These are phyloP conservation scores for Peromyscus maniculatus DNA, from an alignment of 2,113 vertebrate species.

Conservation along the genomic window DNA sequence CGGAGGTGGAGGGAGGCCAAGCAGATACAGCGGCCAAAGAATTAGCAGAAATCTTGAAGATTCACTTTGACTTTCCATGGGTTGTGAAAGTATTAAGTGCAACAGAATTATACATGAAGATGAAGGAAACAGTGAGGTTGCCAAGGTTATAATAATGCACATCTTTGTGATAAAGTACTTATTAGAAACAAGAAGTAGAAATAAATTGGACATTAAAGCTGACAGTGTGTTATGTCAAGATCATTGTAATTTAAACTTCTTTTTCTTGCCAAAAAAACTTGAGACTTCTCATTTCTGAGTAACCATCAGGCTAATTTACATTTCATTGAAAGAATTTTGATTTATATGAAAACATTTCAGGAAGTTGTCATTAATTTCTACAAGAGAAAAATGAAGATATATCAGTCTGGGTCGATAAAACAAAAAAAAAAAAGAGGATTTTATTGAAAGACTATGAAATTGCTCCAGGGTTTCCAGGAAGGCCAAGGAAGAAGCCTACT, in stretches of 20 bases:
- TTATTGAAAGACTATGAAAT: not conserved
- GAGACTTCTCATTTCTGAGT: constrained; percentile 51
- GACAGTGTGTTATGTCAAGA: constrained; percentile 56
- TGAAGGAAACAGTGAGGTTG: constrained; percentile 7
- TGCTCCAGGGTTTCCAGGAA: not conserved
- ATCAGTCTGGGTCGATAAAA: not conserved
- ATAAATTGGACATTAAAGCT: constrained; percentile 47
- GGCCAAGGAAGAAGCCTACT: not conserved
- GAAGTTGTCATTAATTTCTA: constrained; percentile 49
- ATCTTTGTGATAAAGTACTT: constrained; percentile 61
- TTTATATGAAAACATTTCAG: constrained; percentile 44
- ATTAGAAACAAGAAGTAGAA: constrained; percentile 61
- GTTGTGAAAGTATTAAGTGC: not conserved
- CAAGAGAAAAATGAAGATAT: not conserved
- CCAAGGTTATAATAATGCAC: constrained; percentile 33
- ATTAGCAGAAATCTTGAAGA: not conserved
- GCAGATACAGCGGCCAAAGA: not conserved
- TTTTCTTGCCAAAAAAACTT: constrained; percentile 35
- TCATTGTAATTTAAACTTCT: constrained; percentile 52
- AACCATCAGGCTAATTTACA: constrained; percentile 64
- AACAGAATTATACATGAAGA: constrained; percentile 29
- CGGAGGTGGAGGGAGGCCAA: not conserved
- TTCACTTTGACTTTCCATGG: constrained; percentile 10
- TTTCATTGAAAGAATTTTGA: constrained; percentile 57
- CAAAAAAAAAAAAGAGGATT: constrained; percentile 17